Evolutionary conservation across 2,113 vertebrate genomes (phyloP), one percentile per base, ranked within the genome.

Genomic region (Malurus alboscapulatus): DNA sequence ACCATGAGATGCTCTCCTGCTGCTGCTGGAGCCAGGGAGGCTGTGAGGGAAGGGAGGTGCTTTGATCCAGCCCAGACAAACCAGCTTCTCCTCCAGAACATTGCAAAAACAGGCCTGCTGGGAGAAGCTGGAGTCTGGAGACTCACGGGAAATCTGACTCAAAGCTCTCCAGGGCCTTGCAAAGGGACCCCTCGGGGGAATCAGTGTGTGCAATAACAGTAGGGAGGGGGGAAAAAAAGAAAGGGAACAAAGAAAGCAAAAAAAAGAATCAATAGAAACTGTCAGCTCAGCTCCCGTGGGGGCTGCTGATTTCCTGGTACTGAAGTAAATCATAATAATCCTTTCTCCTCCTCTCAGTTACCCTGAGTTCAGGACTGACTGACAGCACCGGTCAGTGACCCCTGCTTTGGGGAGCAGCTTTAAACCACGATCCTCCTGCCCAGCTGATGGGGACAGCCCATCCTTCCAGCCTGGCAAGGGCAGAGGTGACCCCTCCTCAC

Each of bases 281-380:
- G 73, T 59, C 81, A 90, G 55, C 36, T 57, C 65, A 51, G 77
- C 68, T 84, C 85, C 84, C 9, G 0, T 2, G 50, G 77, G 73
- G 44, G 74, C 87, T n/a, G 42, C 62, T 72, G 69, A 55, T 81
- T 81, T 79, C 87, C 92, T 66, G 59, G 78, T 55, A 76, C 91
- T 61, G 61, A 78, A 95, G 82, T 38, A 66, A 87, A 45, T 50
- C 54, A n/a, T 12, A 48, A 21, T 20, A 36, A 54, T 89, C 63
- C 53, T 88, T 87, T 50, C 79, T 93, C 84, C 75, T 87, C 76
- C 78, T 90, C 87, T 50, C 84, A 45, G 66, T 36, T 71, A 80
- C 85, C 84, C 95, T 92, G 94, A 94, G 89, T 40, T 94, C 94
- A 89, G 84, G 69, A 72, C 87, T 71, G 73, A 81, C 55, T 22